Base-by-base conservation (phyloP, 2,113 vertebrate species). In the Eptesicus fuscus region DNA sequence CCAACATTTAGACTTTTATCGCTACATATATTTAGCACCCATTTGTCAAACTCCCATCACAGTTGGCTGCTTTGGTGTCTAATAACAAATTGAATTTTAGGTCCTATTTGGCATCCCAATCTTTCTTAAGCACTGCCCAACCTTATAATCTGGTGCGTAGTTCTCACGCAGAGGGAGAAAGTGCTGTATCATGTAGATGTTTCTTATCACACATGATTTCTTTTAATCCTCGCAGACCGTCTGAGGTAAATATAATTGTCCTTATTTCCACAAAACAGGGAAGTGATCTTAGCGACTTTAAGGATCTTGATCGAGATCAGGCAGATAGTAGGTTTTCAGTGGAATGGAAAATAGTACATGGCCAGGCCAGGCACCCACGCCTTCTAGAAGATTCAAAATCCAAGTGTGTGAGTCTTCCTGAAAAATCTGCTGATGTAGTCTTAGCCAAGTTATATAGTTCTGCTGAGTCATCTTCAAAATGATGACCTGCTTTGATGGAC, bases 371-470 rank as follows among this genome's bases (percentile, higher is more conserved):
- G 59, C n/a, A 25, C 51, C 22, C 0, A 44, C 44, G 4, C 25
- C 67, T 88, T 94, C 78, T 67, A 88, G 69, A 92, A 88, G n/a
- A 37, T 84, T 78, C 69, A 76, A 77, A 78, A 17, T 77, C 16
- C 42, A 32, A 67, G 44, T 83, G 32, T 49, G 56, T 42, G 65
- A 40, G 12, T 47, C 92, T 89, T 61, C 44, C 69, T 42, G 44
- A 4, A 47, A 82, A 53, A 20, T 3, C 89, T 85, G 74, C 73
- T 47, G 44, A 32, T 40, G 20, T 20, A 10, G 25, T 25, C 53
- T 53, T 7, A 40, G 23, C 73, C 18, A 42, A 12, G 8, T 77
- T 44, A 44, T 70, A 1, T 49, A 23, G 56, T 67, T 47, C 67
- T 47, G 23, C 61, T 35, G 85, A 67, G 40, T 94, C 44, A 20